A percentile compares a stretch with the other conserved stretches of the same genome.
These are phyloP conservation scores for Labeo calbasu DNA, from an alignment of 2,797 vertebrate species.

Conservation along the genomic window DNA sequence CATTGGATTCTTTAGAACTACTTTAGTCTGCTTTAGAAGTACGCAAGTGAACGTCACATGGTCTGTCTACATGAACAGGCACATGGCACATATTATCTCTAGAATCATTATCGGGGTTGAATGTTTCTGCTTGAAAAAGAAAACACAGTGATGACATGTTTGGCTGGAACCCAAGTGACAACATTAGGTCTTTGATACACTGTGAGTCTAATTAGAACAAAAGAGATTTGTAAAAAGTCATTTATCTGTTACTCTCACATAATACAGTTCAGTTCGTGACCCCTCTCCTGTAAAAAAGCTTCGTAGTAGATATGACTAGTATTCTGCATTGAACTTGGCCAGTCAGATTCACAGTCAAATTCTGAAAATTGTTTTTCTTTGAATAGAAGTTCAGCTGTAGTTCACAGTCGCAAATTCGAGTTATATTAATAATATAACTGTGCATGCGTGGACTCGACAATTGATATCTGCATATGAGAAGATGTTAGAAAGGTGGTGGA, in stretches of 20 bases:
- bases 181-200: neutral
- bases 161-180: neutral
- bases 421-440: neutral
- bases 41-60: neutral
- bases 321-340: neutral
- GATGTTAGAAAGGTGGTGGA: neutral
- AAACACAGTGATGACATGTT: neutral
- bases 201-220: neutral
- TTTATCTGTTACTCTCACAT: neutral
- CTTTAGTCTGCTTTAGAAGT: neutral
- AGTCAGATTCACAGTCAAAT: too few relatives aligned
- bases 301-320: neutral
- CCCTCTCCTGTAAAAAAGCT: neutral
- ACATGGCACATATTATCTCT: neutral
- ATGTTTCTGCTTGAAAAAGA: neutral
- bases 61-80: neutral
- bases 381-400: neutral
- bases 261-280: neutral
- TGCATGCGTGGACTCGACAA: neutral
- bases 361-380: neutral
- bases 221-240: neutral
- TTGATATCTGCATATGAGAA: neutral
- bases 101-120: neutral
- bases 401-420: neutral
- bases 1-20: neutral